A percentile compares a stretch with the other conserved stretches of the same genome.
Evolutionary conservation across 2,888 invertebrate genomes (phyloP).

Genomic region (Caenorhabditis sp.): DNA sequence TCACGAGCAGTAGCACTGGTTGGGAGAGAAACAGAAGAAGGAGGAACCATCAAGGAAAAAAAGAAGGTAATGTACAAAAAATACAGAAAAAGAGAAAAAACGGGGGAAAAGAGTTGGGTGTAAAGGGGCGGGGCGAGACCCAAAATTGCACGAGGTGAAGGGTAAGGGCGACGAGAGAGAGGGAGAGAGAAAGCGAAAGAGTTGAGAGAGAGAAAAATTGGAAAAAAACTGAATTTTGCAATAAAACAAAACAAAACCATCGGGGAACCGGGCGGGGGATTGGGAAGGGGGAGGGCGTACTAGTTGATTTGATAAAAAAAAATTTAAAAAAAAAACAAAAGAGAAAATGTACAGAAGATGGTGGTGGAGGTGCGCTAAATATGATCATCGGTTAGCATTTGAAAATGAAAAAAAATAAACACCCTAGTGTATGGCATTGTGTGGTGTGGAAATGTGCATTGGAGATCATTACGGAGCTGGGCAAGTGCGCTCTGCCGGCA

Average conservation of each 20-base stretch:
- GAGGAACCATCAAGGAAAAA: neutral
- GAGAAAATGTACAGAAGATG: slow-evolving; percentile 2
- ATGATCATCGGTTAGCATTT: neutral
- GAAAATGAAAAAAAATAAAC: neutral
- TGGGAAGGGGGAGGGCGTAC: neutral
- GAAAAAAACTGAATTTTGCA: slow-evolving; percentile 1
- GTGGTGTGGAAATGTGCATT: neutral
- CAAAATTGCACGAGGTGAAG: neutral
- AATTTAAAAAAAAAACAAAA: neutral
- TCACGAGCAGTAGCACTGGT: neutral
- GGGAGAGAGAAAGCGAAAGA: neutral
- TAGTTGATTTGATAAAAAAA: neutral
- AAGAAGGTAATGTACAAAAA: neutral
- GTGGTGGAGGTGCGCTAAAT: slow-evolving; percentile 1
- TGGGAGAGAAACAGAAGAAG: neutral
- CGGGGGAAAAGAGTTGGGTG: neutral
- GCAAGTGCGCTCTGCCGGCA: too few relatives aligned
- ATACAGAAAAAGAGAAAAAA: neutral
- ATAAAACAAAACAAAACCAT: too few relatives aligned
- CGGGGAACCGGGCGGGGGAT: neutral
- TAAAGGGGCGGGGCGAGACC: neutral
- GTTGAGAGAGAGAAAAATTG: neutral
- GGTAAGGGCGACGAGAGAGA: neutral
- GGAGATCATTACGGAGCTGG: too few relatives aligned
- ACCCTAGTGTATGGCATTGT: neutral